Conservation (phyloP, 2,888 invertebrate genomes). For the Papilio demoleus region DNA sequence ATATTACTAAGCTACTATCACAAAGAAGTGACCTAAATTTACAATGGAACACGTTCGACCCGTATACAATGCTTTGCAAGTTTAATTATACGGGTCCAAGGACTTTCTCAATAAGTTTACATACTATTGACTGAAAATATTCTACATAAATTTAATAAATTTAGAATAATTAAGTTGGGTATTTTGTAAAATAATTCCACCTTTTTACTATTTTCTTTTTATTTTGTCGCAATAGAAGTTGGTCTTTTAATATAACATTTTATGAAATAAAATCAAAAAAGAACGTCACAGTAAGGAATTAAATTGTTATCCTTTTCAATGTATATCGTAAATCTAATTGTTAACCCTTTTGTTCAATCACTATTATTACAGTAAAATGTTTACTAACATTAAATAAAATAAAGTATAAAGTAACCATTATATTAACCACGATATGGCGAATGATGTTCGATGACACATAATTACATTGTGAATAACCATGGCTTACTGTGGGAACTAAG, state of each 20-base stretch:
- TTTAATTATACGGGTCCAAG: slow-evolving; percentile 32
- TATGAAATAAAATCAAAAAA: neutral
- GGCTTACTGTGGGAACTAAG: slow-evolving; percentile 38
- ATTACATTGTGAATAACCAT: slow-evolving; percentile 36
- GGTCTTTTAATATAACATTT: neutral
- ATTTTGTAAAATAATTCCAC: neutral
- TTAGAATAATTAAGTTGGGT: neutral
- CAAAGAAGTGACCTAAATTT: slow-evolving; percentile 9
- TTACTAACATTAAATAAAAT: slow-evolving; percentile 10
- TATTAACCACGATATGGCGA: slow-evolving; percentile 20
- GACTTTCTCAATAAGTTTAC: slow-evolving; percentile 6
- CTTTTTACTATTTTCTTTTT: neutral
- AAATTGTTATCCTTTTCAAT: too few relatives aligned
- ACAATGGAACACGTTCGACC: slow-evolving; percentile 23
- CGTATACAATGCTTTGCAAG: slow-evolving; percentile 11
- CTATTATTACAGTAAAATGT: neutral
- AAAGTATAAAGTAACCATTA: slow-evolving; percentile 23
- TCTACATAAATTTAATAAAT: neutral
- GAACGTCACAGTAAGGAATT: neutral
- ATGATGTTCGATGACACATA: slow-evolving; percentile 40
- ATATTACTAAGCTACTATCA: neutral
- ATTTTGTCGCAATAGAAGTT: neutral
- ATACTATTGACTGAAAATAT: neutral
- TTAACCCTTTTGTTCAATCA: neutral
- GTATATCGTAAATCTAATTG: neutral